phyloP scores from a whole-genome alignment of 2,797 vertebrate species.

The Myotis daubentonii region DNA sequence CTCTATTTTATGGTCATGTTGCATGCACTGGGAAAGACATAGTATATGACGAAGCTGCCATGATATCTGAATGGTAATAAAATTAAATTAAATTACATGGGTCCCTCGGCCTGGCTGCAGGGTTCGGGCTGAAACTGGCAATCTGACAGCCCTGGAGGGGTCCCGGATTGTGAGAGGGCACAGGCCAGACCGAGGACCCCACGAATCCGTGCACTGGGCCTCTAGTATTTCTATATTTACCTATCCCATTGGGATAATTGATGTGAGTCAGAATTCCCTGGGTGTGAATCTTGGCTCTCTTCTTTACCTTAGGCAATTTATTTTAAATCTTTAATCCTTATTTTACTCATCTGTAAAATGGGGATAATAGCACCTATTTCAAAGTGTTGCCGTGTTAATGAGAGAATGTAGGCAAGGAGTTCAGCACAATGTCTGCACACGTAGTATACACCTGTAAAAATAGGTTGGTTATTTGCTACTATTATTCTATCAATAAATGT shows the following conservation, averaged over 20 bases:
- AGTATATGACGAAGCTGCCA: not conserved
- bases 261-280: not conserved
- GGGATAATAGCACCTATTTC: not conserved
- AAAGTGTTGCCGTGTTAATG: not conserved
- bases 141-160: no score
- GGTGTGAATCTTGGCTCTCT: not conserved
- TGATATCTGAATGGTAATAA: not conserved
- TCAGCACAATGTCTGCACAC: not conserved
- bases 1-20: not conserved
- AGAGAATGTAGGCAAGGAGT: not conserved
- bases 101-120: no score
- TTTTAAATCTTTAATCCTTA: not conserved
- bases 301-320: not conserved
- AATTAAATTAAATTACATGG: not conserved
- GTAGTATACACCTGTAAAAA: not conserved
- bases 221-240: not conserved
- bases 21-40: not conserved
- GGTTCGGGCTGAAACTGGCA: no score
- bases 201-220: no score
- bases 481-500: not conserved
- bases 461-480: not conserved
- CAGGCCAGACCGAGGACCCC: no score
- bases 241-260: not conserved
- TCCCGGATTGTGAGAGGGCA: no score
- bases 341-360: not conserved